These are phyloP conservation scores for Atlantisia rogersi DNA, from an alignment of 2,113 vertebrate species.

Conservation along the genomic window DNA sequence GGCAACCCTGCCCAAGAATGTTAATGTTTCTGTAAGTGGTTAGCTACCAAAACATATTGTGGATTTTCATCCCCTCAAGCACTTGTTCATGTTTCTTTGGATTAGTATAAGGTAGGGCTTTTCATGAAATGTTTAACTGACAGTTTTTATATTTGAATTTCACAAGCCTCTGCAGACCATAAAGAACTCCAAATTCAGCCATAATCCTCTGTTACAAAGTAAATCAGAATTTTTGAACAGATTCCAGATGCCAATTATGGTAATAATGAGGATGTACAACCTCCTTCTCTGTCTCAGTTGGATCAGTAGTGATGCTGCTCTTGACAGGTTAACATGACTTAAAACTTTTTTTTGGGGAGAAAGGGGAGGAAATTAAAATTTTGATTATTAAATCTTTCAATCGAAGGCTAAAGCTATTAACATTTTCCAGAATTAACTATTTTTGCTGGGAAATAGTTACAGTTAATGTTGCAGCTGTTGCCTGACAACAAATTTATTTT, in stretches of 20 bases:
- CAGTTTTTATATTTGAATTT: slow-evolving; percentile 80
- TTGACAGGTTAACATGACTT: slow-evolving; percentile 53
- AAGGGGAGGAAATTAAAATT: slow-evolving; percentile 15
- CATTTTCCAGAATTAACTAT: slow-evolving; percentile 52
- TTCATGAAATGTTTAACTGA: slow-evolving; percentile 75
- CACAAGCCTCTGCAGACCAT: slow-evolving; percentile 71
- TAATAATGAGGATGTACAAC: slow-evolving; percentile 67
- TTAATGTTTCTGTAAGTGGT: slow-evolving; percentile 74
- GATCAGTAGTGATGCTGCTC: slow-evolving; percentile 28
- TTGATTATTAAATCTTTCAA: slow-evolving; percentile 54
- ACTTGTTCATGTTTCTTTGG: slow-evolving; percentile 71
- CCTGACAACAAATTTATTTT: slow-evolving; percentile 51
- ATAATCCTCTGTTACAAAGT: slow-evolving; percentile 72
- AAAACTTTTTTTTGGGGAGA: neutral
- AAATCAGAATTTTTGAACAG: slow-evolving; percentile 72
- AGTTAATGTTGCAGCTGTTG: slow-evolving; percentile 16
- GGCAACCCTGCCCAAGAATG: slow-evolving; percentile 51
- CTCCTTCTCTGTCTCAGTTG: slow-evolving; percentile 33
- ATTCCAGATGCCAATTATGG: slow-evolving; percentile 74
- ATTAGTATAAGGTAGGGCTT: slow-evolving; percentile 72
- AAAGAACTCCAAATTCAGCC: slow-evolving; percentile 70
- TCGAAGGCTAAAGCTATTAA: slow-evolving; percentile 36
- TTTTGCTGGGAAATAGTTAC: slow-evolving; percentile 33
- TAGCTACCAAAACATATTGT: slow-evolving; percentile 63
- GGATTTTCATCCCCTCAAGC: slow-evolving; percentile 71